These are phyloP conservation scores for Strigamia transsilvanica DNA, from an alignment of 2,888 invertebrate species.

Conservation along the genomic window DNA sequence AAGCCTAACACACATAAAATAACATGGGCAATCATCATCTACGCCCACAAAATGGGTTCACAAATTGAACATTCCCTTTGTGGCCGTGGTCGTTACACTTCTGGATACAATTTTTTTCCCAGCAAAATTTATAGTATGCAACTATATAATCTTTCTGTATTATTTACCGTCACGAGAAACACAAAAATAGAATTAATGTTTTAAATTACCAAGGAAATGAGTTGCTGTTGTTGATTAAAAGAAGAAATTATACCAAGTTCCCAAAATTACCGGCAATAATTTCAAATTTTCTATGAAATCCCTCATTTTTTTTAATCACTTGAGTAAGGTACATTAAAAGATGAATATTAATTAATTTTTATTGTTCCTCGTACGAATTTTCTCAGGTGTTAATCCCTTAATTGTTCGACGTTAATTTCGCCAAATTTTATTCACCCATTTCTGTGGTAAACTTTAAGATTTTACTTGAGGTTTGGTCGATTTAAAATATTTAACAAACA, in stretches of 20 bases:
- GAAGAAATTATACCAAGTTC: too few relatives aligned
- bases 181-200: neutral
- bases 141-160: neutral
- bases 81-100: neutral
- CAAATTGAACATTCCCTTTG: slow-evolving; percentile 8
- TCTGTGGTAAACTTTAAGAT: neutral
- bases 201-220: neutral
- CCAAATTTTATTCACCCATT: slow-evolving; percentile 1
- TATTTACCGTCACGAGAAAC: neutral
- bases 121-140: slow-evolving; percentile 1
- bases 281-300: too few relatives aligned
- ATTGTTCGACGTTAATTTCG: neutral
- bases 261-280: too few relatives aligned
- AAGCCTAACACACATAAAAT: slow-evolving; percentile 8
- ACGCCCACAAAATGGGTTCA: slow-evolving; percentile 3
- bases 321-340: too few relatives aligned
- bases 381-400: neutral
- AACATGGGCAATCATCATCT: slow-evolving; percentile 8
- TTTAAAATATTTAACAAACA: neutral
- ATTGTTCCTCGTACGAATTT: neutral
- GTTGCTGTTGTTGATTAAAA: too few relatives aligned
- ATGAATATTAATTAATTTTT: neutral
- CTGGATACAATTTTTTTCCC: neutral
- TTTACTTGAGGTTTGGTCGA: too few relatives aligned
- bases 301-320: too few relatives aligned